Evolutionary conservation across 2,888 invertebrate genomes (phyloP), one percentile per base, ranked within the genome.

Genomic region (Leptopterna dolabrata): DNA sequence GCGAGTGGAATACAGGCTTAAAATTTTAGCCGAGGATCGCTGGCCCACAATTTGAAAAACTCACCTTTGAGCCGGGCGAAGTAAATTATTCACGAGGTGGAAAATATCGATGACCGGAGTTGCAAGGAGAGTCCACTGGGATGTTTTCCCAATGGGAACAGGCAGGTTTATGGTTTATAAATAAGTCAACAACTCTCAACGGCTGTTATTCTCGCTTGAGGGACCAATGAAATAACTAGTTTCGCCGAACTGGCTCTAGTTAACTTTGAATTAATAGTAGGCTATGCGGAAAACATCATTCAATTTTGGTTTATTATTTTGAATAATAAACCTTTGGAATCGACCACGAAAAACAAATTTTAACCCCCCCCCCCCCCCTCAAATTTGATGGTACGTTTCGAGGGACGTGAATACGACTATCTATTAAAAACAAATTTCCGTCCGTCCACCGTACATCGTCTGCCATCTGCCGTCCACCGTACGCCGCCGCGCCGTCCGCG

Each of bases 91-190:
- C 73, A 73, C 36, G 36, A 11, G 73, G 73, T 73, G 4, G 73
- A 73, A 73, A 36, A 73, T 19, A 73, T 73, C 73, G 41, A 36
- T 73, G 73, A 73, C 36, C 14, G 36, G 73, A 73, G 16, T 73
- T 73, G 73, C 30, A 73, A 41, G 41, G 36, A 19, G 73, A 73
- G 73, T 41, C 73, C 73, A 73, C 36, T 73, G 36, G 73, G 73
- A 30, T 41, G 73, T 73, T 73, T 30, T 30, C 36, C 73, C 30
- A 36, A 11, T 73, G 73, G 24, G 19, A 73, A 19, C 73, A 30
- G 36, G 73, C 7, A n/a, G 73, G 36, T 73, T 73, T 73, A 73
- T 73, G 36, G 41, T 41, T 73, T 41, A 73, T 73, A 73, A 73
- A 73, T 73, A 41, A 41, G 73, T 73, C 41, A 73, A 19, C 73